These are phyloP conservation scores for Alexandromys fortis DNA, from an alignment of 2,113 vertebrate genomes.

Conservation along the genomic window DNA sequence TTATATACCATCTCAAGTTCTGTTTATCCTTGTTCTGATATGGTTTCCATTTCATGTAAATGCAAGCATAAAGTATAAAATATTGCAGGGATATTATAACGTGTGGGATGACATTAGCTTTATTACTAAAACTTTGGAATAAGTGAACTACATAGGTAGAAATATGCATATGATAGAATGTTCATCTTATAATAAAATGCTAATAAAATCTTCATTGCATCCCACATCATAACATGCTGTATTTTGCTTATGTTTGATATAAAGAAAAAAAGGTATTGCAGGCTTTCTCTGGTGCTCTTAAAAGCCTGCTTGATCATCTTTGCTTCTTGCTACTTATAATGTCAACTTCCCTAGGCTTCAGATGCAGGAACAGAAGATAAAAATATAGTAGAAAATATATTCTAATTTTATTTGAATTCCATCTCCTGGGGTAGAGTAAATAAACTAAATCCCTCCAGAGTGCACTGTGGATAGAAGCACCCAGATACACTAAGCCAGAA, in stretches of 20 bases:
- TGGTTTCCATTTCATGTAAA: conserved; percentile 50
- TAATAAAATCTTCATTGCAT: conserved; percentile 75
- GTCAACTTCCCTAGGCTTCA: conserved; percentile 46
- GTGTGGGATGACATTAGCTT: conserved; percentile 69
- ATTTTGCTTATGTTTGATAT: conserved; percentile 75
- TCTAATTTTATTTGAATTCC: conserved; percentile 60
- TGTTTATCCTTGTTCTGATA: conserved; percentile 56
- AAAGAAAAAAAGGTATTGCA: conserved; percentile 67
- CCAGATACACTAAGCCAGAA: not conserved
- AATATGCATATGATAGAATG: conserved; percentile 65
- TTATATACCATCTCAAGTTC: conserved; percentile 15
- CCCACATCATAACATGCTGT: conserved; percentile 68
- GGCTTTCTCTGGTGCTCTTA: conserved; percentile 60
- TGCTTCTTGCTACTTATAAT: conserved; percentile 45
- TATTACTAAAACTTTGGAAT: conserved; percentile 73
- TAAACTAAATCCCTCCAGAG: conserved; percentile 27
- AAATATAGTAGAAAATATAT: conserved; percentile 57
- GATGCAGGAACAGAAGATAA: conserved; percentile 65
- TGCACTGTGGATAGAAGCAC: not conserved
- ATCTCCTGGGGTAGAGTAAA: conserved; percentile 12
- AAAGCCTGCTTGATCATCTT: conserved; percentile 61
- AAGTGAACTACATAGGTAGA: conserved; percentile 74
- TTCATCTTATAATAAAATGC: conserved; percentile 71
- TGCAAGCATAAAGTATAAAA: conserved; percentile 45
- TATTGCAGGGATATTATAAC: conserved; percentile 44